Evolutionary conservation across 2,113 vertebrate species (phyloP).

Genomic region (Peromyscus maniculatus): DNA sequence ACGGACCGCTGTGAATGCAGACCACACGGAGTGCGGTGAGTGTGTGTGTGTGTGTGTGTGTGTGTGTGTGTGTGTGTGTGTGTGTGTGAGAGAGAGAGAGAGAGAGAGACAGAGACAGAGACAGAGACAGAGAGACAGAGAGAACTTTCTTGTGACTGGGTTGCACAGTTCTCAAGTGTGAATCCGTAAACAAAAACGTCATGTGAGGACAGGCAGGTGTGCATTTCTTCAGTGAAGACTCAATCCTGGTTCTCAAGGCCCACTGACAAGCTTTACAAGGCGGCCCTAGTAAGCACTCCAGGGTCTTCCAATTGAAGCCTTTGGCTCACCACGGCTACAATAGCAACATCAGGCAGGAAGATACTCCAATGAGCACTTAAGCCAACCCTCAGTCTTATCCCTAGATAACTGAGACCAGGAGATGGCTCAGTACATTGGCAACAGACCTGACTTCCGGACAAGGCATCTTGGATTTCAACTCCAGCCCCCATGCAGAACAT

Average conservation of each 20-base stretch:
- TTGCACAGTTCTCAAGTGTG: background rate
- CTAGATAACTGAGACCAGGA: background rate
- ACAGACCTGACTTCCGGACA: background rate
- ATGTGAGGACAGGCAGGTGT: background rate
- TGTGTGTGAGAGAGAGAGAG: too few species aligned
- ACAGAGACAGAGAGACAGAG: too few species aligned
- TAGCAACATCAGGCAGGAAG: background rate
- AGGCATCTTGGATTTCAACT: constrained; percentile 3
- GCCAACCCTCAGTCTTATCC: background rate
- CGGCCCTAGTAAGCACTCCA: background rate
- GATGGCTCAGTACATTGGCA: background rate
- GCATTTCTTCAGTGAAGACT: background rate
- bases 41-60: background rate
- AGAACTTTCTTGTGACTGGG: background rate
- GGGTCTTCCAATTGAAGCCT: background rate
- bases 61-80: background rate
- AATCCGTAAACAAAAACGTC: background rate
- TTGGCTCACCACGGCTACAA: background rate
- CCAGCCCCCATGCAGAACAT: background rate
- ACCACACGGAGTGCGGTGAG: background rate
- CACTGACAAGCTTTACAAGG: background rate
- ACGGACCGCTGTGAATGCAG: background rate
- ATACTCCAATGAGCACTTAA: background rate
- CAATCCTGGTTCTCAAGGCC: background rate
- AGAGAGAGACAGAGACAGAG: background rate